A percentile compares a stretch with the other conserved stretches of the same genome.
These are phyloP conservation scores for Pterostichus niger DNA, from an alignment of 2,888 invertebrate genomes.

Conservation along the genomic window DNA sequence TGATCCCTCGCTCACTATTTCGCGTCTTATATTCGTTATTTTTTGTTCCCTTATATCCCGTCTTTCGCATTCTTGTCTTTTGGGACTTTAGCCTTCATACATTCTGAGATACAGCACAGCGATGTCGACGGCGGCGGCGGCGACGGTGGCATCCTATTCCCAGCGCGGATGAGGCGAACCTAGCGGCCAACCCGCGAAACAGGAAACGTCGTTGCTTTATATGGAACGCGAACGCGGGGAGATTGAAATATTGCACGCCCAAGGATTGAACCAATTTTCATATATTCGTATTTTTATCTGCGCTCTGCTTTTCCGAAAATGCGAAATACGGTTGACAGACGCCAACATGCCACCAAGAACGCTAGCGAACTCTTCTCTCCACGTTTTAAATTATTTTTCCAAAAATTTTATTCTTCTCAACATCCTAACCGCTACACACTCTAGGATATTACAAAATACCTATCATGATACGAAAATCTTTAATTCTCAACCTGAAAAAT, in stretches of 20 bases:
- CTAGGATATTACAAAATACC: constrained; percentile 4
- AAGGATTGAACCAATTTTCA: constrained; percentile 77
- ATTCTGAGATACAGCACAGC: constrained; percentile 61
- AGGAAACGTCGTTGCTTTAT: constrained; percentile 74
- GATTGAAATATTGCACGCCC: constrained; percentile 77
- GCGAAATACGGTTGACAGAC: constrained; percentile 62
- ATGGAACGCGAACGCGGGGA: constrained; percentile 69
- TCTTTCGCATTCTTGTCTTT: constrained; percentile 76
- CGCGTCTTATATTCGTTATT: constrained; percentile 74
- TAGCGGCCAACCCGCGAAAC: constrained; percentile 73
- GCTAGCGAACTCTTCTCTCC: background rate
- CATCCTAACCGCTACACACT: background rate
- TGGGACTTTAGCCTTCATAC: constrained; percentile 76
- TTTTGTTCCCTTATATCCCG: constrained; percentile 70
- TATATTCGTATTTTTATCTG: constrained; percentile 73
- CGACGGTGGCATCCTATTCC: constrained; percentile 72
- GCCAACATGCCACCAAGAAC: constrained; percentile 11
- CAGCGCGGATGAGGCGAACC: constrained; percentile 68
- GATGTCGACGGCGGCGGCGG: background rate
- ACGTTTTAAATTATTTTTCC: constrained; percentile 41
- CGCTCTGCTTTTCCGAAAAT: constrained; percentile 56
- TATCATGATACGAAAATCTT: too few relatives aligned
- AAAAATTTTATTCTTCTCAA: constrained; percentile 25
- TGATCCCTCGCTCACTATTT: constrained; percentile 73
- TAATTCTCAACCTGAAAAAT: too few relatives aligned